Evolutionary conservation across 2,113 vertebrate genomes (phyloP), one percentile per base, ranked within the genome.

Genomic region (Falco punctatus): DNA sequence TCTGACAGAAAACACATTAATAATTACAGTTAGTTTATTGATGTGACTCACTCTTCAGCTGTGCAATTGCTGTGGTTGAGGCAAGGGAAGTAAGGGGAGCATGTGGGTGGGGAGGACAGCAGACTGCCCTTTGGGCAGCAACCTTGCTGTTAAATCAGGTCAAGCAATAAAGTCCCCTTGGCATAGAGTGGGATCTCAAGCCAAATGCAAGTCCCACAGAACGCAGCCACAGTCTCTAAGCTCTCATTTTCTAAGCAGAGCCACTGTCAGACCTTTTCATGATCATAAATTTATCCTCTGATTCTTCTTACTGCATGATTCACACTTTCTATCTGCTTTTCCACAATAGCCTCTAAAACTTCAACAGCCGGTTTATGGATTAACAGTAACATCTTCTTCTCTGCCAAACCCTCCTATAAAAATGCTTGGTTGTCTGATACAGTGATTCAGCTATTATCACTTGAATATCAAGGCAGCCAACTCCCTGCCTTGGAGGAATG

Each of bases 391-490:
- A 69, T 74, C 42, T 61, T 75, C 22, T 94, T 85, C 84, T 90
- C 59, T 95, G 88, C 66, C 94, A 95, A 94, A 85, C 35, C 40
- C 35, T 87, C 62, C 83, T 80, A 65, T 69, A 85, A 91, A 92
- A 90, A 57, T 49, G 22, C 26, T 82, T 87, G 48, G 27, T 94
- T 91, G 70, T 85, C 66, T 95, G 73, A 89, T 86, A 79, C 58
- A 86, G 66, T 85, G 92, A 94, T 91, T 88, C 94, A 97, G 81
- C 35, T 93, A 75, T 91, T 92, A 91, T 89, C 84, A 95, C 78
- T 65, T 87, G 62, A 89, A 38, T 80, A 95, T 82, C 86, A 85
- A 94, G 95, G 73, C 33, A 89, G 78, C 46, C 73, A 86, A 70
- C 52, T 91, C 72, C 70, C 48, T 72, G 1, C 54, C 51, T 84